phyloP scores from a whole-genome alignment of 2,113 vertebrate genomes.

The Stegastes partitus region DNA sequence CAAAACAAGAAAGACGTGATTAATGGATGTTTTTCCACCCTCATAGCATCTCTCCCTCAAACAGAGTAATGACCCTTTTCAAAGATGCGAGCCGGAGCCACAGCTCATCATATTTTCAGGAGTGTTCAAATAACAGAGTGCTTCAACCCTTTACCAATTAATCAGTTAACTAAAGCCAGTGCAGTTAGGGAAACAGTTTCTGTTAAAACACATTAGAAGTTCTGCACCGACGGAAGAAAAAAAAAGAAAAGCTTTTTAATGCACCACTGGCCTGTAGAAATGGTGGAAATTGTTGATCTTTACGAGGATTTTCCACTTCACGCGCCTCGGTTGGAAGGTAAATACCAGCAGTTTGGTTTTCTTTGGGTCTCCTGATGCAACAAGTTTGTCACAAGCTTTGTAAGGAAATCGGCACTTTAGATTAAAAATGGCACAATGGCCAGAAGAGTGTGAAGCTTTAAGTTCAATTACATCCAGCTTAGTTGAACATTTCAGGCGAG shows the following conservation, averaged over 20 bases:
- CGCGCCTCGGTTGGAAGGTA: conserved; percentile 3
- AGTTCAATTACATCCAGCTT: not conserved
- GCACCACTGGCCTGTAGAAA: not conserved
- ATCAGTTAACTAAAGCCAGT: conserved; percentile 41
- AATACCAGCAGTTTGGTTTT: conserved; percentile 30
- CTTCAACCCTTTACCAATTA: conserved; percentile 40
- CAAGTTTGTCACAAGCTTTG: conserved; percentile 6
- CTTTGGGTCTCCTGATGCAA: not conserved
- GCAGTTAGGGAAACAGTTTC: not conserved
- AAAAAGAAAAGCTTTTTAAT: conserved; percentile 26
- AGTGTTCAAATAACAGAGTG: conserved; percentile 45
- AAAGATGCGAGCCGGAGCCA: conserved; percentile 33
- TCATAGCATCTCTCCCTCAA: conserved; percentile 65
- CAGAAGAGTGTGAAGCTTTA: not conserved
- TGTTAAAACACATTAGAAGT: conserved; percentile 19
- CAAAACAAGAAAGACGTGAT: conserved; percentile 73
- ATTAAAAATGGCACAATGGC: not conserved
- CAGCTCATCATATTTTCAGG: conserved; percentile 54
- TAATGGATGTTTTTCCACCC: conserved; percentile 72
- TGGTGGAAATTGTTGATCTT: conserved; percentile 16
- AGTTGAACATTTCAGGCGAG: not conserved
- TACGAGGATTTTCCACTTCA: conserved; percentile 38
- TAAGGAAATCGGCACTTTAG: not conserved
- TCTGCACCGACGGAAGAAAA: conserved; percentile 13
- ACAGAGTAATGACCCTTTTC: conserved; percentile 65